These are phyloP conservation scores for Neomonachus schauinslandi DNA, from an alignment of 2,113 vertebrate genomes.

Conservation along the genomic window DNA sequence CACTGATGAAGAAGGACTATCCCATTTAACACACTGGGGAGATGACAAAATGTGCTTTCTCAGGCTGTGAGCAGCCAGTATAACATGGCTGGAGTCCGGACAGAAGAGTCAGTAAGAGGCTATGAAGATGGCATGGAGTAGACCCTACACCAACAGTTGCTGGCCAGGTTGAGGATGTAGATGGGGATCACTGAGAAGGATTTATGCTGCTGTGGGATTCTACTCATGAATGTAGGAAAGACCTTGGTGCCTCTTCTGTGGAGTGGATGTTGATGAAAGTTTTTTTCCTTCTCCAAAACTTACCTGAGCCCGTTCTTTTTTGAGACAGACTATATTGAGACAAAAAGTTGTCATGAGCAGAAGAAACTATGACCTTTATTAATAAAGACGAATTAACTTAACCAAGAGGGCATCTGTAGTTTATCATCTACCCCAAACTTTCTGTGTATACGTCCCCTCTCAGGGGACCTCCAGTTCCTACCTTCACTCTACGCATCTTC, in stretches of 20 bases:
- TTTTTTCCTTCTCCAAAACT: conserved; percentile 67
- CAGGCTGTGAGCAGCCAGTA: conserved; percentile 93
- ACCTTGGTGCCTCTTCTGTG: conserved; percentile 65
- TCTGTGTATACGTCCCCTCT: conserved; percentile 4
- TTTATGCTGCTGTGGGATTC: conserved; percentile 65
- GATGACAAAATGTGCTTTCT: conserved; percentile 96
- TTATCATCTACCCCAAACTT: conserved; percentile 25
- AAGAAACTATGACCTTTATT: conserved; percentile 72
- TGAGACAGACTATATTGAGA: conserved; percentile 65
- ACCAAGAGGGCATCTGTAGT: conserved; percentile 65
- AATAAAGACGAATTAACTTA: conserved; percentile 73
- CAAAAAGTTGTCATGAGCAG: conserved; percentile 67
- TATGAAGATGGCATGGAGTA: conserved; percentile 97
- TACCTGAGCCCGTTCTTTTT: not conserved
- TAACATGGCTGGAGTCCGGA: conserved; percentile 96
- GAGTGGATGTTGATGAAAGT: conserved; percentile 56
- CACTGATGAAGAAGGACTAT: conserved; percentile 94
- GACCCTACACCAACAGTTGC: conserved; percentile 90
- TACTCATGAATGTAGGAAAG: conserved; percentile 50
- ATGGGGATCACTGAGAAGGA: conserved; percentile 94
- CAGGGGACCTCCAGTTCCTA: not conserved
- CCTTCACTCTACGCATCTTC: not conserved
- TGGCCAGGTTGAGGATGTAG: conserved; percentile 97
- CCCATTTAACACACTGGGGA: conserved; percentile 86
- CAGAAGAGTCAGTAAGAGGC: conserved; percentile 89